Evolutionary conservation across 2,797 vertebrate genomes (phyloP), one percentile per base, ranked within the genome.

Genomic region (Sarcophilus harrisii): DNA sequence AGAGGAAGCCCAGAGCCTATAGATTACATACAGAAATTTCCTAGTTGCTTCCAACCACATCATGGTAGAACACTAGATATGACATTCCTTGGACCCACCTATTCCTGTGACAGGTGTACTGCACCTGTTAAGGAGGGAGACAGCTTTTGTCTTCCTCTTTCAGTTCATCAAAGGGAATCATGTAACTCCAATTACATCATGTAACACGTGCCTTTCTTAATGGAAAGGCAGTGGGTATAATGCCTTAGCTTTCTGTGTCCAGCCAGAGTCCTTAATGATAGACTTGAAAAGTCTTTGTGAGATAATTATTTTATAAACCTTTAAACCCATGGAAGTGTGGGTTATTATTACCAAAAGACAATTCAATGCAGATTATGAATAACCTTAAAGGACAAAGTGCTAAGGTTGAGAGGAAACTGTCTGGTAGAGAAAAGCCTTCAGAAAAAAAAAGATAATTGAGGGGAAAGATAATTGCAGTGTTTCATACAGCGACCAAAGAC

Each of bases 331-430:
- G 38, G 38, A 87, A 87, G 73, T 87, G 9, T 87, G 54, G 57
- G 57, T 60, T 6, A 66, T 81, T 13, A 52, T 93, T 93, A 91
- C 91, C 66, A 92, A 95, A 32, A 58, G 90, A 90, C 54, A 52
- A 49, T 91, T 95, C 58, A 2, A 30, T 57, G 58, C 58, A 96
- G 62, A 96, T 95, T 62, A 89, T 92, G 66, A 92, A 94, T 90
- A 89, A 94, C 29, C 87, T 94, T 93, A 90, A 87, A 45, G 38
- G 73, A 60, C 94, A 59, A 95, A 96, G 57, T 94, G 87, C 38
- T 89, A 92, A 96, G 58, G 66, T 90, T 87, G 87, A 95, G 90
- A 90, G 95, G 95, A 90, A 49, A 27, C 29, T 92, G 90, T 94
- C 59, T 52, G 90, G 90, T 94, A 92, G 95, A 93, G 66, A 94